Conservation (phyloP, 2,797 vertebrate genomes). For the Poecilia gillii region DNA sequence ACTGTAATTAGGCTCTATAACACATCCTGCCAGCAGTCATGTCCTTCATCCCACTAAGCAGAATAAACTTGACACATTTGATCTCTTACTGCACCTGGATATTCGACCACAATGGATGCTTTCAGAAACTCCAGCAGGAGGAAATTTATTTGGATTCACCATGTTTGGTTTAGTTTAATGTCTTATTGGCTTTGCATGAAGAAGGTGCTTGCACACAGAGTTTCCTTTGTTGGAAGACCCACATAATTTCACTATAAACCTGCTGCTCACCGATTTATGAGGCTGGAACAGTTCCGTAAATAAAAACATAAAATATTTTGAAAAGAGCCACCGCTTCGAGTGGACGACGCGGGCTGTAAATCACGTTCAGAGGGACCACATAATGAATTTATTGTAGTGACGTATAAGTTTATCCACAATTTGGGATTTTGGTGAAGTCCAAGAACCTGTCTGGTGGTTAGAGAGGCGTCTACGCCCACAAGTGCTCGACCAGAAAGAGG, state of each 20-base stretch:
- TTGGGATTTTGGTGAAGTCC: slow-evolving; percentile 33
- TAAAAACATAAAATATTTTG: slow-evolving; percentile 59
- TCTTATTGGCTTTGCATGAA: slow-evolving; percentile 34
- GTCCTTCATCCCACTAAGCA: slow-evolving; percentile 29
- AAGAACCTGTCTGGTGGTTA: slow-evolving; percentile 63
- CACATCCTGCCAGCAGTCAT: slow-evolving; percentile 16
- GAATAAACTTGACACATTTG: slow-evolving; percentile 24
- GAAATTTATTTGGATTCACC: slow-evolving; percentile 38
- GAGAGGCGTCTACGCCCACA: slow-evolving; percentile 40
- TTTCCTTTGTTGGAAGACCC: slow-evolving; percentile 53
- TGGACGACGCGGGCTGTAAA: slow-evolving; percentile 41
- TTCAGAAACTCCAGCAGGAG: slow-evolving; percentile 44
- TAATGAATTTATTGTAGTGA: slow-evolving; percentile 62
- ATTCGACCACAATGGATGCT: slow-evolving; percentile 30
- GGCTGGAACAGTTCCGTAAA: slow-evolving; percentile 40
- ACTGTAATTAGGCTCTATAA: slow-evolving; percentile 4
- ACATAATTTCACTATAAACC: slow-evolving; percentile 55
- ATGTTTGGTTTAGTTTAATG: slow-evolving; percentile 38
- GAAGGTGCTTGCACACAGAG: slow-evolving; percentile 69
- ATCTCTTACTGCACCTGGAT: slow-evolving; percentile 25
- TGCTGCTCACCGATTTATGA: slow-evolving; percentile 58
- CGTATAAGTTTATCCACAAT: slow-evolving; percentile 64
- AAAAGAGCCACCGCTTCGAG: slow-evolving; percentile 45
- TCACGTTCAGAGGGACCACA: slow-evolving; percentile 50
- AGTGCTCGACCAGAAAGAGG: slow-evolving; percentile 41